Evolutionary conservation across 2,797 vertebrate genomes (phyloP), one percentile per base, ranked within the genome.

Genomic region (Busarellus nigricollis): DNA sequence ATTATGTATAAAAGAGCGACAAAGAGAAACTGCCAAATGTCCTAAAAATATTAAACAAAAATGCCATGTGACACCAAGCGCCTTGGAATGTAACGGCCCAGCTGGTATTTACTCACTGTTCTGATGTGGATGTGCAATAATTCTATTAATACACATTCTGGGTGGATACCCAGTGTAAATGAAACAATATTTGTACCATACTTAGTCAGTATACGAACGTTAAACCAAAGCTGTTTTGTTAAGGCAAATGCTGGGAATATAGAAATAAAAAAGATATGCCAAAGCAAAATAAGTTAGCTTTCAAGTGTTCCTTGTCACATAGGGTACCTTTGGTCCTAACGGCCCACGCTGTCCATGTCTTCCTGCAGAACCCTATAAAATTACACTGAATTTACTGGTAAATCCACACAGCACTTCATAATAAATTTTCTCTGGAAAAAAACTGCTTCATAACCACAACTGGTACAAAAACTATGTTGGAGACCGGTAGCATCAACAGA

Each of bases 251-350:
- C 17, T 63, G n/a, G 9, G 21, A 71, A 78, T 66, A 50, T 1
- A 61, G 11, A 61, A 89, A 87, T 63, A n/a, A 29, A 74, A 55
- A 82, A 40, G 19, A 52, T 2, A 28, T 26, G 12, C 18, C 11
- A 88, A 84, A 74, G 47, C 42, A 86, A 91, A 81, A 47, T 3
- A 88, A 3, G 6, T 67, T n/a, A 61, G 14, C 20, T 74, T 93
- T 67, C 40, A 65, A n/a, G 11, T 35, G 13, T 25, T 79, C 55
- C 57, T 58, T 73, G 22, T 45, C 77, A 92, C 55, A 26, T 11
- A 15, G 45, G 65, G 92, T 97, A 99, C 98, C 98, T 98, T 98
- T 33, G 96, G 97, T 95, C 98, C 99, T 81, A 96, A 89, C 16
- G 96, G 72, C 71, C 99, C 98, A 50, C 33, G 97, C 14, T 96